Evolutionary conservation across 2,113 vertebrate species (phyloP).

Genomic region (Lethenteron reissneri): DNA sequence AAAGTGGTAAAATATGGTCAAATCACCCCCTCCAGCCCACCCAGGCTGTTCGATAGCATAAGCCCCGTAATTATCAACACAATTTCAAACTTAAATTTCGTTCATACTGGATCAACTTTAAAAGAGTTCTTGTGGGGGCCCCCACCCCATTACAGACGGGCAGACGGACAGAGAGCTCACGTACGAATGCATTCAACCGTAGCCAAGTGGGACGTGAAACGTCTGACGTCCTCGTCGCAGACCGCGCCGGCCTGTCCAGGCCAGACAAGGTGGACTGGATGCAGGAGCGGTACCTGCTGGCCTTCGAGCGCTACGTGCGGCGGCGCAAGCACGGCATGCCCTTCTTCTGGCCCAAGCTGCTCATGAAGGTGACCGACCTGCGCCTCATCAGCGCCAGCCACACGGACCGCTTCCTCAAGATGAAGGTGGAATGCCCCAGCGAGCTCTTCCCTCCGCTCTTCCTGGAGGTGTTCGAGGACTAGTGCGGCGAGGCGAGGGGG

Average conservation of each 20-base stretch:
- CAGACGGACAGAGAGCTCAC: too few species aligned
- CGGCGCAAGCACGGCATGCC: slow-evolving; percentile 77
- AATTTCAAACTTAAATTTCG: too few species aligned
- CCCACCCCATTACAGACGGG: too few species aligned
- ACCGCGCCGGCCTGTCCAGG: slow-evolving; percentile 48
- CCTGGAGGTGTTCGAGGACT: slow-evolving; percentile 47
- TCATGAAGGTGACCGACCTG: slow-evolving; percentile 51
- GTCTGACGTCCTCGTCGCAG: slow-evolving; percentile 13
- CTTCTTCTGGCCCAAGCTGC: slow-evolving; percentile 57
- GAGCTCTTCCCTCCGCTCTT: slow-evolving; percentile 35
- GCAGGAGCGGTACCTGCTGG: slow-evolving; percentile 62
- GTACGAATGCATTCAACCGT: too few species aligned
- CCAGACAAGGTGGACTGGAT: slow-evolving; percentile 62
- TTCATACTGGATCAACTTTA: too few species aligned
- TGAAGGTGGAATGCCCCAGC: slow-evolving; percentile 34
- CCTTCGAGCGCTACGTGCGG: slow-evolving; percentile 69
- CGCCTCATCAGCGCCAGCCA: slow-evolving; percentile 39
- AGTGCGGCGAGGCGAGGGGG: neutral
- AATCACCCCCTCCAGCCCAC: too few species aligned
- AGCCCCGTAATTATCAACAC: too few species aligned
- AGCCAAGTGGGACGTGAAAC: too few species aligned
- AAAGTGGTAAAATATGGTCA: too few species aligned
- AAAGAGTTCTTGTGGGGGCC: too few species aligned
- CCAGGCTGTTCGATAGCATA: too few species aligned
- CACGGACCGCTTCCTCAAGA: slow-evolving; percentile 35